Evolutionary conservation across 2,888 invertebrate genomes (phyloP), one percentile per base, ranked within the genome.

Genomic region (Galerucella nymphaeae): DNA sequence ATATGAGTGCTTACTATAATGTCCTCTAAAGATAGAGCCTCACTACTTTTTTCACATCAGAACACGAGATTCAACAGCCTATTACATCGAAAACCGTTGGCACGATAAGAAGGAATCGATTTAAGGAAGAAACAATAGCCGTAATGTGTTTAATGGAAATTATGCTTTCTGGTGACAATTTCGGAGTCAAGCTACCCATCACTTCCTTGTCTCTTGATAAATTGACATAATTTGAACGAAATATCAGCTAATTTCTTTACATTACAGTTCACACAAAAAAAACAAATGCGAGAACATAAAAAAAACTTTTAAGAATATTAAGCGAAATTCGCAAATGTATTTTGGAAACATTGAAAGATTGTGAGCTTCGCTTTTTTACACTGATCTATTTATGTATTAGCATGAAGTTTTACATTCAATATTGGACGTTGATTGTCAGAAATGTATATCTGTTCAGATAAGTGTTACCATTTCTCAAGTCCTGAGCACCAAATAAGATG

Each of bases 231-330:
- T 57, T 66, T 64, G 63, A 41, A 67, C 67, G 70, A 73, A 73
- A 73, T 73, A 73, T 73, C 57, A 62, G 64, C 63, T 71, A 70
- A 73, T 73, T 5, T 71, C 58, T 30, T 30, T 53, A 59, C 70
- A 70, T 67, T 70, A 70, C 63, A 62, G 70, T 61, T 70, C 67
- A 64, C 66, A 53, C 70, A 59, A 63, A 42, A 53, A 64, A 64
- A 67, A 73, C 67, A 67, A 70, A 73, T 73, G 70, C 50, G 45
- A 18, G 18, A 57, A 16, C 66, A 73, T 67, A n/a, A 70, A 73
- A 70, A 73, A 73, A 70, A 70, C 73, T 73, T 70, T 70, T 50
- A 42, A 50, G 70, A 64, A 73, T 67, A 70, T 73, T 73, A 59
- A 67, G 59, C 53, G 63, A n/a, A 66, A 41, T 30, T 69, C 45